Evolutionary conservation across 2,113 vertebrate species (phyloP).

Genomic region (Burhinus oedicnemus): DNA sequence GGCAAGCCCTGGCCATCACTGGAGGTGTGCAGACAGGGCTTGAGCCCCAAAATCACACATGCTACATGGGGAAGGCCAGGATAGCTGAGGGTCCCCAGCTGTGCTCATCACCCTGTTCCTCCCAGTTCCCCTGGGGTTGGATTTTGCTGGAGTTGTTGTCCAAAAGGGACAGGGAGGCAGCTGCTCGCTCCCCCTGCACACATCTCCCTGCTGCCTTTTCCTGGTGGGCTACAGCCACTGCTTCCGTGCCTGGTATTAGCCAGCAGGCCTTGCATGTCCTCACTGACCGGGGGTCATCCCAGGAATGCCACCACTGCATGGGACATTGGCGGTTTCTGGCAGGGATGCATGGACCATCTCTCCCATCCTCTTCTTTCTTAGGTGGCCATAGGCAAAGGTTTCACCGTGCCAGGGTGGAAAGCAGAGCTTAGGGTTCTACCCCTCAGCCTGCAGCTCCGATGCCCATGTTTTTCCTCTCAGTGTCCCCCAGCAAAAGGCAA

Average conservation of each 20-base stretch:
- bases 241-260: background rate
- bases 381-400: background rate
- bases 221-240: background rate
- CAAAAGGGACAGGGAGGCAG: rapidly evolving
- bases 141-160: background rate
- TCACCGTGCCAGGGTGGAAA: rapidly evolving
- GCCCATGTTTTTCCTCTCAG: rapidly evolving
- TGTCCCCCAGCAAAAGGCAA: background rate
- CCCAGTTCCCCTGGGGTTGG: background rate
- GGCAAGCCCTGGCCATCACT: background rate
- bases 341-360: too few relatives aligned
- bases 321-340: rapidly evolving
- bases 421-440: background rate
- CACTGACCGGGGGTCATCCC: rapidly evolving
- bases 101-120: too few relatives aligned
- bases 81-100: background rate
- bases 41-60: background rate
- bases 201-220: background rate
- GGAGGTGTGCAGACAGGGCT: background rate
- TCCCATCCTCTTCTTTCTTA: background rate
- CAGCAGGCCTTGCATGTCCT: background rate
- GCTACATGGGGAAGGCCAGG: background rate
- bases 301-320: background rate
- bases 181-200: rapidly evolving
- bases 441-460: background rate